A percentile compares a stretch with the other conserved stretches of the same genome.
Conservation (phyloP, 2,113 vertebrate genomes). For the Empidonax alnorum region DNA sequence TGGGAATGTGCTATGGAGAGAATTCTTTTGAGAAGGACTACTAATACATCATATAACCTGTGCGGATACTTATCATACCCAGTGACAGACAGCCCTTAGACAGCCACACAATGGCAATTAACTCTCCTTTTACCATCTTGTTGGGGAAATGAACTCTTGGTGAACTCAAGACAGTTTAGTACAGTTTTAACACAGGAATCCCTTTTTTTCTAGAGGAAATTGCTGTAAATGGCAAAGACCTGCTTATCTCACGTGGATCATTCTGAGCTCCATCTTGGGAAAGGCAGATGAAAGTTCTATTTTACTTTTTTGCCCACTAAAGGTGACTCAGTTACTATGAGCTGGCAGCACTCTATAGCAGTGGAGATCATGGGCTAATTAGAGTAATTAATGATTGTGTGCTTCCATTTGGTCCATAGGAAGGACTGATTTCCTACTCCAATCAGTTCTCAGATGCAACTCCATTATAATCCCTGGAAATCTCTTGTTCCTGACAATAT, state of each 20-base stretch:
- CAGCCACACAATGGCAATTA: not conserved
- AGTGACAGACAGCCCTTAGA: not conserved
- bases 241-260: not conserved
- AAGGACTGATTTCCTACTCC: not conserved
- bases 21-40: not conserved
- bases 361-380: not conserved
- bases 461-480: not conserved
- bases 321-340: not conserved
- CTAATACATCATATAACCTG: fast-evolving
- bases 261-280: not conserved
- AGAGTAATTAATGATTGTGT: not conserved
- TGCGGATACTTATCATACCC: not conserved
- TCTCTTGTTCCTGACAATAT: not conserved
- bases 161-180: too few relatives aligned
- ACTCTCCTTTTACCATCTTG: fast-evolving
- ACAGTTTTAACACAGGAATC: not conserved
- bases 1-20: not conserved
- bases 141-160: not conserved
- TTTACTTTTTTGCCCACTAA: not conserved
- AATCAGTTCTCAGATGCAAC: not conserved
- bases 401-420: not conserved
- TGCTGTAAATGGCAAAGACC: not conserved
- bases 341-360: not conserved
- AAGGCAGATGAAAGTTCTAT: not conserved
- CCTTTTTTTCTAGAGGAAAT: not conserved